Evolutionary conservation across 2,797 vertebrate genomes (phyloP).

Genomic region (Vultur gryphus): DNA sequence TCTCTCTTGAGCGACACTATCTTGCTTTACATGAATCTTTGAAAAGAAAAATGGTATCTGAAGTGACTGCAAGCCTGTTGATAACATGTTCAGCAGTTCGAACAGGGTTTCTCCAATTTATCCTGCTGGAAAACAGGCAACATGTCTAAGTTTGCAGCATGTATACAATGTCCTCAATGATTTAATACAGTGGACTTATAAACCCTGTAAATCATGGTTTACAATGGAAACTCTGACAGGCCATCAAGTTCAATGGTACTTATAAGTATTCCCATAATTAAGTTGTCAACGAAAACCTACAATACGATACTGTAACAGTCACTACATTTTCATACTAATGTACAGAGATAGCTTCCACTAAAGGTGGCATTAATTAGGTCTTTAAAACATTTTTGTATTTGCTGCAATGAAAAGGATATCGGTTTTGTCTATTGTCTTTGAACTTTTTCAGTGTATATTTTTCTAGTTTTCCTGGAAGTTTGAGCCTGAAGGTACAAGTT

Average conservation of each 20-base stretch:
- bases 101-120: background rate
- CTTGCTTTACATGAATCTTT: background rate
- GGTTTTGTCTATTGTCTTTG: too few species aligned
- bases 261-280: conserved; percentile 30
- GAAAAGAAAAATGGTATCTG: background rate
- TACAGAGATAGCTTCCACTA: conserved; percentile 12
- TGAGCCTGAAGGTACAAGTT: background rate
- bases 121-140: background rate
- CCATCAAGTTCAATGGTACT: background rate
- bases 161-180: background rate
- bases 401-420: too few species aligned
- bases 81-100: background rate
- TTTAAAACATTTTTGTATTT: background rate
- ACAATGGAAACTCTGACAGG: conserved; percentile 3
- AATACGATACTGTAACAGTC: background rate
- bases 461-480: background rate
- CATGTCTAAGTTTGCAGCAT: background rate
- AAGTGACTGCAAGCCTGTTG: conserved; percentile 1
- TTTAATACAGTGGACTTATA: background rate
- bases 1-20: background rate
- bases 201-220: background rate
- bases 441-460: too few species aligned
- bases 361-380: background rate
- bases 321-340: background rate
- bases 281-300: conserved; percentile 6